phyloP scores from a whole-genome alignment of 2,113 vertebrate genomes.

The Oryzias celebensis region DNA sequence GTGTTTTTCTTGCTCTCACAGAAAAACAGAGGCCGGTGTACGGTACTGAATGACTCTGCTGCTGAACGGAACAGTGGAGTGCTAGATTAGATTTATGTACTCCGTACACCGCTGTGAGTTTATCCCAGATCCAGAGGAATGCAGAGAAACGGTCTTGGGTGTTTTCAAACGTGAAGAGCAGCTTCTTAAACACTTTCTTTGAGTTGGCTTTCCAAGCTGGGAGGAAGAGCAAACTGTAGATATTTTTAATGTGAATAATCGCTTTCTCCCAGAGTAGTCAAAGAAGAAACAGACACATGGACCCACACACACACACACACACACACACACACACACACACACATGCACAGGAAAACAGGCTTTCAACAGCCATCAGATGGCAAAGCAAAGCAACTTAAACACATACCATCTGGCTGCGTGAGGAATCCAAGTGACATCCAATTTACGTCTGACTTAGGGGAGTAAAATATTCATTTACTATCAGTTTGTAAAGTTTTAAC shows the following conservation, averaged over 20 bases:
- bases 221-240: conserved; percentile 1
- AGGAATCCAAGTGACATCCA: conserved; percentile 55
- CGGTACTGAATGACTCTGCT: conserved; percentile 39
- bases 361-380: conserved; percentile 44
- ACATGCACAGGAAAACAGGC: conserved; percentile 28
- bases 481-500: conserved; percentile 53
- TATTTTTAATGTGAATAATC: conserved; percentile 29
- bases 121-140: conserved; percentile 2
- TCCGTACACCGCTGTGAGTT: conserved; percentile 31
- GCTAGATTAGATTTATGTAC: conserved; percentile 57
- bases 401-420: conserved; percentile 62
- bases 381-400: conserved; percentile 49
- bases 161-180: no score
- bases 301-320: not conserved
- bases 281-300: conserved; percentile 2
- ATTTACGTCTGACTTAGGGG: conserved; percentile 48
- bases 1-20: conserved; percentile 49
- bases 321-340: conserved; percentile 1
- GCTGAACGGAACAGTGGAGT: conserved; percentile 37
- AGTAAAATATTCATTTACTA: conserved; percentile 55
- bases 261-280: conserved; percentile 9
- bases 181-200: no score
- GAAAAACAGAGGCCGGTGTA: conserved; percentile 45
- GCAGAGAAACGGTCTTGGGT: no score
- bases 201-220: conserved; percentile 1